Percentiles rank a stretch among this genome's conserved stretches.
These are phyloP conservation scores for Dreissena rostriformis DNA, from an alignment of 1,140 invertebrate genomes.

Conservation along the genomic window DNA sequence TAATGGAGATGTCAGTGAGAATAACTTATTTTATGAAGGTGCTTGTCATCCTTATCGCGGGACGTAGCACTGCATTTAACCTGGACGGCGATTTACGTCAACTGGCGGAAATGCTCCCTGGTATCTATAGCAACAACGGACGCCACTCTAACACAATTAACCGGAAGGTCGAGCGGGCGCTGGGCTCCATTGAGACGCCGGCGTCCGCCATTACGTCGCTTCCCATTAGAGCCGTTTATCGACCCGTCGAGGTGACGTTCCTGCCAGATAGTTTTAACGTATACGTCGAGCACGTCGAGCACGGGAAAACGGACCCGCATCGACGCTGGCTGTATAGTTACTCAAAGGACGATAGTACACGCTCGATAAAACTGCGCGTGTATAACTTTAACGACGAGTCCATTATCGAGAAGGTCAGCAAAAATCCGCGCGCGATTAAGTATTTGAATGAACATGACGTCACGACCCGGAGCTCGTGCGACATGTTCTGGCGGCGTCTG, in stretches of 20 bases:
- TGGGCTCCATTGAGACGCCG: slow-evolving; percentile 6
- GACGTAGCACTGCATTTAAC: slow-evolving; percentile 18
- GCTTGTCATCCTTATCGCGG: not conserved
- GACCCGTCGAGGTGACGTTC: slow-evolving; percentile 54
- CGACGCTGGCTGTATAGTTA: slow-evolving; percentile 56
- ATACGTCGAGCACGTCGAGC: slow-evolving; percentile 43
- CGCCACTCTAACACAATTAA: slow-evolving; percentile 31
- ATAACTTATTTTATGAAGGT: not conserved
- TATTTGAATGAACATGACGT: slow-evolving; percentile 39
- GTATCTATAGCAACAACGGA: slow-evolving; percentile 48
- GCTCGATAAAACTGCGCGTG: slow-evolving; percentile 37
- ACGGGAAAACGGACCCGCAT: slow-evolving; percentile 37
- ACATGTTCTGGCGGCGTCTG: slow-evolving; percentile 52
- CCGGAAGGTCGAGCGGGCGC: slow-evolving; percentile 16
- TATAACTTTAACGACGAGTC: slow-evolving; percentile 46
- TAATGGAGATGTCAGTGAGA: slow-evolving; percentile 1
- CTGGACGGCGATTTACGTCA: slow-evolving; percentile 32
- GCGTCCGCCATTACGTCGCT: slow-evolving; percentile 42
- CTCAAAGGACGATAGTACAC: slow-evolving; percentile 34
- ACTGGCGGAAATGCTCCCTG: slow-evolving; percentile 50
- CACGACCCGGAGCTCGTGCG: slow-evolving; percentile 31
- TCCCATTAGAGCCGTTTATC: slow-evolving; percentile 40
- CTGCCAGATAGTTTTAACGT: slow-evolving; percentile 43
- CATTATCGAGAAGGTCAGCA: slow-evolving; percentile 43
- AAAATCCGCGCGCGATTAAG: slow-evolving; percentile 39